Evolutionary conservation across 2,888 invertebrate genomes (phyloP), one percentile per base, ranked within the genome.

Genomic region (Trichopoda pennipes): DNA sequence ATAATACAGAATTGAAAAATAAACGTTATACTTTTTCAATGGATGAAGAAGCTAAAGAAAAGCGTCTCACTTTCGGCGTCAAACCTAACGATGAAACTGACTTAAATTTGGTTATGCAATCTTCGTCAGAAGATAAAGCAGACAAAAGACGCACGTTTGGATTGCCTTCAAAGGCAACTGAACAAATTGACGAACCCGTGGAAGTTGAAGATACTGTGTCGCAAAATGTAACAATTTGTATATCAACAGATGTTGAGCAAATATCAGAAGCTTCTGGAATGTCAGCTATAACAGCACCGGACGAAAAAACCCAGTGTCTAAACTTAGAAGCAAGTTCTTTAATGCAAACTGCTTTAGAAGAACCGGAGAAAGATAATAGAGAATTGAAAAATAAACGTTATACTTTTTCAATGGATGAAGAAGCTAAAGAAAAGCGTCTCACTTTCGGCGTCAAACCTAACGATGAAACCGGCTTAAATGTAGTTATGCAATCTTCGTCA

Each of bases 171-270:
- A 21, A 60, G 12, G 3, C 12, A 21, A 17, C 51, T 17, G 35
- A 32, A 23, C 64, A 58, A 28, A 58, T 44, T n/a, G 61, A 23
- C 7, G 89, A 89, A 42, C 84, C 87, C 2, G 90, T 90, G 89
- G 89, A 89, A 51, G 85, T 90, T 10, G 90, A 90, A 80, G 44
- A 75, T 12, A 70, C 28, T 42, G 51, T 64, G 1, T 32, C 74
- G 8, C 64, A 60, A 38, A 38, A 32, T 49, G 17, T 6, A 10
- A 74, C 73, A 47, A 35, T 55, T 21, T 21, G 64, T 21, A n/a
- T 63, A n/a, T 3, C 79, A 12, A n/a, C 32, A 3, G 12, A 70
- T 77, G 19, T 21, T 1, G 12, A 56, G 10, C 19, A 56, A 38
- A 38, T 10, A 44, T 73, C 80, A 44, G 72, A 74, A 21, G 81